Percentiles rank a stretch among this genome's conserved stretches.
Evolutionary conservation across 2,888 invertebrate genomes (phyloP).

Genomic region (Heliconius erato): DNA sequence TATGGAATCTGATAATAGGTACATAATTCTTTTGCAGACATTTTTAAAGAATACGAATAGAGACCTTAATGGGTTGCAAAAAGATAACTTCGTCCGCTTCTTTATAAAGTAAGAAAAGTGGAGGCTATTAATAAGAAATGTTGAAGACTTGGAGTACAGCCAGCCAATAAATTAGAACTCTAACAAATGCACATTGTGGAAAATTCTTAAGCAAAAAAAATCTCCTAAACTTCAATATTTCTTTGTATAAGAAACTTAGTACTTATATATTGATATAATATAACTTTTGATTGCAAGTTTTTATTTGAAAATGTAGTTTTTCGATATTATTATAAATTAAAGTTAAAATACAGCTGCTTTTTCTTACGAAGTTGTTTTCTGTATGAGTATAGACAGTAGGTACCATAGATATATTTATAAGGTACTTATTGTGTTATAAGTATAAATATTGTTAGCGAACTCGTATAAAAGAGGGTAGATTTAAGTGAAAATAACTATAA

Average conservation of each 20-base stretch:
- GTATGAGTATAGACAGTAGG: too few relatives aligned
- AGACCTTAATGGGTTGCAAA: slow-evolving; percentile 4
- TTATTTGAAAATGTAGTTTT: not conserved
- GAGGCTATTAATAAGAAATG: slow-evolving; percentile 41
- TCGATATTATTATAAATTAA: not conserved
- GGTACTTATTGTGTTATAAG: too few relatives aligned
- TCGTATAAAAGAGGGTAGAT: too few relatives aligned
- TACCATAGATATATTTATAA: too few relatives aligned
- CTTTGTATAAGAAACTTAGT: not conserved
- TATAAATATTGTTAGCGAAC: too few relatives aligned
- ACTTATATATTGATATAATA: not conserved
- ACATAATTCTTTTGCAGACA: not conserved
- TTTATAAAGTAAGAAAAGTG: slow-evolving; percentile 35
- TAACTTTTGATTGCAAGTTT: not conserved
- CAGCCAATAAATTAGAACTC: slow-evolving; percentile 34
- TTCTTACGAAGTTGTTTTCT: too few relatives aligned
- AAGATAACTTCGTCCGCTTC: slow-evolving; percentile 17
- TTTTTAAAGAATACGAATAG: not conserved
- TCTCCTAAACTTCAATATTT: not conserved
- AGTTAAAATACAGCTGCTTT: not conserved
- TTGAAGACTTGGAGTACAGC: slow-evolving; percentile 38
- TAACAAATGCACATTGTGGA: not conserved
- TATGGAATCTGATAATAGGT: not conserved
- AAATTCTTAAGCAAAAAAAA: not conserved
- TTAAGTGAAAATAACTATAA: too few relatives aligned